Evolutionary conservation across 2,888 invertebrate genomes (phyloP).

Genomic region (Apamea crenata): DNA sequence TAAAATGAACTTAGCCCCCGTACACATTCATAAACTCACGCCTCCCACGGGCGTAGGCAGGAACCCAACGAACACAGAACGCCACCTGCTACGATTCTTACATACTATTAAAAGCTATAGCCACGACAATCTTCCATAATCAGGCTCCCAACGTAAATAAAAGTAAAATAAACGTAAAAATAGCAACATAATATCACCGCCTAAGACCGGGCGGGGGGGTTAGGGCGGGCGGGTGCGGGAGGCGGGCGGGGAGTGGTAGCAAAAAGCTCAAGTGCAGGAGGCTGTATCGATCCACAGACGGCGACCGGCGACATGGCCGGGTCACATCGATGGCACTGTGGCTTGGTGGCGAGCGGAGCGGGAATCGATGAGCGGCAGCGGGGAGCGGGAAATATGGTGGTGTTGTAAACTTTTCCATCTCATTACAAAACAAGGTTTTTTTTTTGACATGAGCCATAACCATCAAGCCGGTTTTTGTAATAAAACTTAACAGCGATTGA

Average conservation of each 20-base stretch:
- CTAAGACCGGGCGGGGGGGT: conserved; percentile 72
- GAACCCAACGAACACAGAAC: not conserved
- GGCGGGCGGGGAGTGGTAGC: conserved; percentile 70
- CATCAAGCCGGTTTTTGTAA: too few relatives aligned
- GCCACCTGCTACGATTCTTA: not conserved
- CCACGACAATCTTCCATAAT: conserved; percentile 48
- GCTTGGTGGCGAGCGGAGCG: conserved; percentile 62
- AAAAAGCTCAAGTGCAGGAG: conserved; percentile 89
- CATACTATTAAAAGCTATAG: conserved; percentile 12
- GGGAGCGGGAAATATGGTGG: not conserved
- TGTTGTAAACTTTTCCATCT: too few relatives aligned
- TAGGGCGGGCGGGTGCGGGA: conserved; percentile 62
- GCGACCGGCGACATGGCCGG: conserved; percentile 88
- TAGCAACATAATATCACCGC: conserved; percentile 79
- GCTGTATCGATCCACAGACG: conserved; percentile 88
- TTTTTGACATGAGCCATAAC: too few relatives aligned
- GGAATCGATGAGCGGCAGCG: conserved; percentile 47
- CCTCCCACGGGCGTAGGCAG: too few relatives aligned
- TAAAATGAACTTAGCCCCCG: not conserved
- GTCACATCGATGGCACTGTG: conserved; percentile 78
- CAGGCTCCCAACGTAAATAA: conserved; percentile 71
- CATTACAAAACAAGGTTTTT: too few relatives aligned
- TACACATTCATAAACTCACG: not conserved
- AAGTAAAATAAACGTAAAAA: conserved; percentile 83
- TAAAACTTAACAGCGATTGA: too few relatives aligned